Percentiles rank a stretch among this genome's conserved stretches.
phyloP scores from a whole-genome alignment of 2,888 invertebrate genomes.

The Drosophila prolongata region DNA sequence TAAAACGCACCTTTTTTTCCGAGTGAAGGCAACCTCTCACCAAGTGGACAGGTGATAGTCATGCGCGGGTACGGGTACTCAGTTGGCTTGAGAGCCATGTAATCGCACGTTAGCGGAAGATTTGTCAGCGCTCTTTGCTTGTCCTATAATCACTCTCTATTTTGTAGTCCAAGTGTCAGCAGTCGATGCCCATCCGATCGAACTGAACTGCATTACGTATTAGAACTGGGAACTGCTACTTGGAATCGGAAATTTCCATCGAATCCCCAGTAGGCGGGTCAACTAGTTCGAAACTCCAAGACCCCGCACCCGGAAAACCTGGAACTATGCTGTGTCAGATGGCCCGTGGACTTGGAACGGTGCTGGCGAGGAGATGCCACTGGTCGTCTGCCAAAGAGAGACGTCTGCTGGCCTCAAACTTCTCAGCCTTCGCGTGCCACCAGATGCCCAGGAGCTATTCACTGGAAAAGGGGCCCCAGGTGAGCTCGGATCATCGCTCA shows the following conservation, averaged over 20 bases:
- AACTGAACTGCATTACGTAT: constrained; percentile 37
- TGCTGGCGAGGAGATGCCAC: background rate
- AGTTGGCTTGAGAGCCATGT: constrained; percentile 12
- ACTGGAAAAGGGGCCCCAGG: background rate
- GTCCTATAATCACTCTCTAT: constrained; percentile 14
- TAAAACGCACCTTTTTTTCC: background rate
- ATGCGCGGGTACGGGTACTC: constrained; percentile 24
- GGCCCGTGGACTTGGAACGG: constrained; percentile 2
- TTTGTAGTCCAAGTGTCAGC: constrained; percentile 27
- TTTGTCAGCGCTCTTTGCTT: constrained; percentile 2
- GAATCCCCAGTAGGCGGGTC: background rate
- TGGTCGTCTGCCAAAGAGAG: background rate
- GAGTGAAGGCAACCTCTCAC: background rate
- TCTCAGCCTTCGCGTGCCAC: background rate
- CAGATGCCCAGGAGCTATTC: constrained; percentile 1
- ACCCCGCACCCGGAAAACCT: background rate
- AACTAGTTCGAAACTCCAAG: background rate
- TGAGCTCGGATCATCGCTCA: constrained; percentile 51
- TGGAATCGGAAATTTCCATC: background rate
- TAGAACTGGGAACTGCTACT: background rate
- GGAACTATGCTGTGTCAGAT: constrained; percentile 22
- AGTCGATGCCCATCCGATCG: constrained; percentile 40
- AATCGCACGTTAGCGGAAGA: constrained; percentile 5
- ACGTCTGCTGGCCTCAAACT: background rate
- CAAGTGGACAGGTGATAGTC: constrained; percentile 18